Percentiles rank a stretch among this genome's conserved stretches.
Conservation (phyloP, 2,888 invertebrate genomes). For the Odontomyia ornata region DNA sequence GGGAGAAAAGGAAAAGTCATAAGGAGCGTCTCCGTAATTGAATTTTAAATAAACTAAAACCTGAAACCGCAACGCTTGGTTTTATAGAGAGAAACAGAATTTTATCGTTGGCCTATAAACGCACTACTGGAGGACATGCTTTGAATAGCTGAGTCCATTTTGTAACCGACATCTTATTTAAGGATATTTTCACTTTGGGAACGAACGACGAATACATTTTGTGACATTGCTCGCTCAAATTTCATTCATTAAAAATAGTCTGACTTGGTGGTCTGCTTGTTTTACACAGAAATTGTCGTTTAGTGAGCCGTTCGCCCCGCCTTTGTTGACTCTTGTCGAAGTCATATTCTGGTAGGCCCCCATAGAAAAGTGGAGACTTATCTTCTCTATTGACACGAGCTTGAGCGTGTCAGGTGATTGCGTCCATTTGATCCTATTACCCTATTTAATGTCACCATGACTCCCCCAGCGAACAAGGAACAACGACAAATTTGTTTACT, state of each 20-base stretch:
- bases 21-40: constrained; percentile 37
- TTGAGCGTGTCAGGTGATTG: constrained; percentile 26
- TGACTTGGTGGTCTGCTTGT: background rate
- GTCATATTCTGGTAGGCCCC: background rate
- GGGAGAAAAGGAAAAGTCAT: background rate
- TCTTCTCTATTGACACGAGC: background rate
- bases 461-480: constrained; percentile 2
- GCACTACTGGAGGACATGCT: background rate
- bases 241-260: constrained; percentile 22
- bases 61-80: background rate
- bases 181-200: constrained; percentile 13
- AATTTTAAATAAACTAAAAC: constrained; percentile 40
- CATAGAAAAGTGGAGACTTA: background rate
- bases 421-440: constrained; percentile 25
- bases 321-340: background rate
- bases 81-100: background rate
- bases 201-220: background rate
- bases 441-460: background rate
- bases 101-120: background rate
- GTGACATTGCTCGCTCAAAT: background rate
- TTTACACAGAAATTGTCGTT: background rate
- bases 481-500: constrained; percentile 33
- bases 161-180: constrained; percentile 1
- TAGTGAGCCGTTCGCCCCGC: background rate
- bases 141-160: constrained; percentile 13